Percentiles rank a stretch among this genome's conserved stretches.
phyloP scores from a whole-genome alignment of 1,140 invertebrate genomes.

The Hydropsyche tenuis region DNA sequence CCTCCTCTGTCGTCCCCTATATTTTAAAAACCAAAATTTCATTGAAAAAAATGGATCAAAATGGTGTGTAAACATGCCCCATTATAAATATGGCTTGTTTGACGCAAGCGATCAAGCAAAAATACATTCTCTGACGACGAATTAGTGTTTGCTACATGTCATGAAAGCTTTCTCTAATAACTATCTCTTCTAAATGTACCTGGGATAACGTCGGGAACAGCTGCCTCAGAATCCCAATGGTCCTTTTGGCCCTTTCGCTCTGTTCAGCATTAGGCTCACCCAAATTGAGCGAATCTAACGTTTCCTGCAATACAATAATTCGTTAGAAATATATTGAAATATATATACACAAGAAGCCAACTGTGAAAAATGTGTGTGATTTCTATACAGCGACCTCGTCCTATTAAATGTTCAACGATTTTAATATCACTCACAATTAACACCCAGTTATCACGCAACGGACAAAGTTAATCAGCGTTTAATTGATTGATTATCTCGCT shows the following conservation, averaged over 20 bases:
- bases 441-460: constrained; percentile 34
- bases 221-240: constrained; percentile 75
- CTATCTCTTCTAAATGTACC: constrained; percentile 59
- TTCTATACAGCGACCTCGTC: constrained; percentile 34
- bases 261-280: constrained; percentile 61
- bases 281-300: constrained; percentile 60
- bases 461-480: neutral
- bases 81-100: too few relatives aligned
- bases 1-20: neutral
- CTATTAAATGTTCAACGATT: constrained; percentile 31
- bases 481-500: neutral
- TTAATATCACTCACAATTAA: constrained; percentile 18
- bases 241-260: constrained; percentile 74
- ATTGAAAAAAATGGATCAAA: neutral
- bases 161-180: neutral
- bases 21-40: neutral
- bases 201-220: constrained; percentile 77
- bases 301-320: constrained; percentile 53
- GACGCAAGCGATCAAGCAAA: too few relatives aligned
- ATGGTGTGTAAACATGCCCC: too few relatives aligned
- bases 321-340: constrained; percentile 1
- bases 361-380: neutral
- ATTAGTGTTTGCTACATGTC: neutral
- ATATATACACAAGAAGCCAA: constrained; percentile 9
- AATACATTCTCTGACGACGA: too few relatives aligned